phyloP scores from a whole-genome alignment of 2,888 invertebrate species.

The Rhyacophila evoluta region DNA sequence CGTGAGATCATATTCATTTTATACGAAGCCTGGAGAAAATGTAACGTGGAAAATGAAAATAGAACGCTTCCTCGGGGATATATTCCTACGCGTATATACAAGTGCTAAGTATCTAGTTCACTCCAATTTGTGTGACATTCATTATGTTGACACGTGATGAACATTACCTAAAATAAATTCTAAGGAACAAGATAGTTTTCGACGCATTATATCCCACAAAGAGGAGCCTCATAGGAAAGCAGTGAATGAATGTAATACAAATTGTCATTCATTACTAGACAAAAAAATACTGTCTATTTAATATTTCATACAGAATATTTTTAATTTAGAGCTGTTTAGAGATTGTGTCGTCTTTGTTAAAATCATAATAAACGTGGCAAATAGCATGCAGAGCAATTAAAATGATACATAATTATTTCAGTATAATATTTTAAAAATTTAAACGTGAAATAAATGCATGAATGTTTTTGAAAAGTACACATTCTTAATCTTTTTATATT shows the following conservation, averaged over 20 bases:
- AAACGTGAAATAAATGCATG: too few relatives aligned
- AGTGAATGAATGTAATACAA: neutral
- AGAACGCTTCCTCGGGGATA: neutral
- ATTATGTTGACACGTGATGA: neutral
- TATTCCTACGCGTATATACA: neutral
- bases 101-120: slow-evolving; percentile 9
- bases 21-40: neutral
- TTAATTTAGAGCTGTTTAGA: too few relatives aligned
- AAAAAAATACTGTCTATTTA: too few relatives aligned
- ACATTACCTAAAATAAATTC: slow-evolving; percentile 17
- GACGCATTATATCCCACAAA: neutral
- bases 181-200: slow-evolving; percentile 10
- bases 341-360: too few relatives aligned
- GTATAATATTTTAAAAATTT: too few relatives aligned
- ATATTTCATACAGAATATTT: too few relatives aligned
- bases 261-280: neutral
- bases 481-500: too few relatives aligned
- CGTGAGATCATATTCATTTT: slow-evolving; percentile 2
- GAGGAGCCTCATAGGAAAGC: neutral
- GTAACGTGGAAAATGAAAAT: neutral
- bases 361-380: too few relatives aligned
- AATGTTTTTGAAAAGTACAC: too few relatives aligned
- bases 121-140: slow-evolving; percentile 22
- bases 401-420: too few relatives aligned
- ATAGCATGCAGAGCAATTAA: too few relatives aligned